Conservation (phyloP, 2,888 invertebrate genomes). For the Hirudinaria manillensis region DNA sequence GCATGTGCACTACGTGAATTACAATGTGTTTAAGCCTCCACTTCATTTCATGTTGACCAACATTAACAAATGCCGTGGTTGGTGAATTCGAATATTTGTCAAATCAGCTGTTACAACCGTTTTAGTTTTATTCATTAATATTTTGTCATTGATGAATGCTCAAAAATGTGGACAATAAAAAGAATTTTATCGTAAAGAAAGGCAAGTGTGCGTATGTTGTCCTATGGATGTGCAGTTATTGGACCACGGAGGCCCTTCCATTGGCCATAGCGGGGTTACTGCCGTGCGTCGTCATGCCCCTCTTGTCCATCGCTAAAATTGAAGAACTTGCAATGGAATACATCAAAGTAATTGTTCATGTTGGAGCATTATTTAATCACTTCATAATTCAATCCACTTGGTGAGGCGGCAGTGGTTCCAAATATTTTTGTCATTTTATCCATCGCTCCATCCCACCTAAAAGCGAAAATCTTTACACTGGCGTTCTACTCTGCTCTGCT, state of each 20-base stretch:
- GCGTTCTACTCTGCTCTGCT: too few relatives aligned
- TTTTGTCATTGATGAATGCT: not conserved
- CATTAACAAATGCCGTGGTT: too few relatives aligned
- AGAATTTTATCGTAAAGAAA: conserved; percentile 1
- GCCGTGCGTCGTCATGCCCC: conserved; percentile 24
- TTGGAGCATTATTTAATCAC: not conserved
- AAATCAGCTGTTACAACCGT: not conserved
- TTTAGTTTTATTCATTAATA: not conserved
- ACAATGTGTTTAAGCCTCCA: not conserved
- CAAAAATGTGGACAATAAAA: too few relatives aligned
- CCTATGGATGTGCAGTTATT: conserved; percentile 30
- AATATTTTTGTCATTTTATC: too few relatives aligned
- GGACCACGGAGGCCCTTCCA: conserved; percentile 29
- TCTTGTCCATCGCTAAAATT: conserved; percentile 17
- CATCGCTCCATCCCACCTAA: too few relatives aligned
- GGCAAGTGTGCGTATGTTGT: conserved; percentile 24
- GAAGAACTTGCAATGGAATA: conserved; percentile 25
- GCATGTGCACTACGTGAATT: not conserved
- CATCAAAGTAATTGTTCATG: conserved; percentile 14
- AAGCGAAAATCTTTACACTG: too few relatives aligned
- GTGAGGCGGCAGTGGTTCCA: too few relatives aligned
- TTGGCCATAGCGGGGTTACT: conserved; percentile 24
- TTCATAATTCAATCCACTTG: too few relatives aligned
- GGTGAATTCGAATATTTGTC: not conserved
- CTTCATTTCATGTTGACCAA: too few relatives aligned